Evolutionary conservation across 2,888 invertebrate genomes (phyloP).

Genomic region (Cosmopolites sordidus): DNA sequence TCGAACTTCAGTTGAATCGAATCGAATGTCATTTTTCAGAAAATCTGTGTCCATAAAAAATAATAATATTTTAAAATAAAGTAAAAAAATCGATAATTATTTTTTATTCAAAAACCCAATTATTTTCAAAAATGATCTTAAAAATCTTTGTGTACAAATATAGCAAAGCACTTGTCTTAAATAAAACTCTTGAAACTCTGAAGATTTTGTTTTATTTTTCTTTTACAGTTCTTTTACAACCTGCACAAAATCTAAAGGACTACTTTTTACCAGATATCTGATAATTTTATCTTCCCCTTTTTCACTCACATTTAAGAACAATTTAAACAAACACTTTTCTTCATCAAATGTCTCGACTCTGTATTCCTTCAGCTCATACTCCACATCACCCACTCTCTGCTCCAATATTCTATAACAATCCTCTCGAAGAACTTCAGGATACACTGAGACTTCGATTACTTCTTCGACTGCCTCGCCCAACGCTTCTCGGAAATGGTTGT

Average conservation of each 20-base stretch:
- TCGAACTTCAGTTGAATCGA: too few species aligned
- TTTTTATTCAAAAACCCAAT: too few species aligned
- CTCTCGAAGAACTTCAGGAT: conserved; percentile 28
- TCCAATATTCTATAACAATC: conserved; percentile 33
- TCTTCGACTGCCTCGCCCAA: conserved; percentile 23
- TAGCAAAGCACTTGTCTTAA: too few species aligned
- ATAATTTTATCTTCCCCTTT: not conserved
- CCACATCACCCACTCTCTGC: conserved; percentile 23
- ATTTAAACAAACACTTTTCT: not conserved
- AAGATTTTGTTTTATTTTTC: too few species aligned
- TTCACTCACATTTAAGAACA: not conserved
- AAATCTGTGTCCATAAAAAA: too few species aligned
- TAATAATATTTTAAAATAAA: too few species aligned
- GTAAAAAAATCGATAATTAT: too few species aligned
- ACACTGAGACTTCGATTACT: conserved; percentile 16
- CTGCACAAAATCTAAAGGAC: conserved; percentile 9
- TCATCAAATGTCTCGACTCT: not conserved
- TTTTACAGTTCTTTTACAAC: conserved; percentile 6
- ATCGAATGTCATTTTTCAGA: too few species aligned
- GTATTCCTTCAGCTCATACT: conserved; percentile 12
- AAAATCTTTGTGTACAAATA: too few species aligned
- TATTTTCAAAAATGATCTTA: too few species aligned
- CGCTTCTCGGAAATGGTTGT: conserved; percentile 15
- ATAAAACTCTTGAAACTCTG: too few species aligned
- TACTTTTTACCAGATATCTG: conserved; percentile 9